Base-by-base conservation (phyloP, 2,888 invertebrate species). In the Dusona sp. region DNA sequence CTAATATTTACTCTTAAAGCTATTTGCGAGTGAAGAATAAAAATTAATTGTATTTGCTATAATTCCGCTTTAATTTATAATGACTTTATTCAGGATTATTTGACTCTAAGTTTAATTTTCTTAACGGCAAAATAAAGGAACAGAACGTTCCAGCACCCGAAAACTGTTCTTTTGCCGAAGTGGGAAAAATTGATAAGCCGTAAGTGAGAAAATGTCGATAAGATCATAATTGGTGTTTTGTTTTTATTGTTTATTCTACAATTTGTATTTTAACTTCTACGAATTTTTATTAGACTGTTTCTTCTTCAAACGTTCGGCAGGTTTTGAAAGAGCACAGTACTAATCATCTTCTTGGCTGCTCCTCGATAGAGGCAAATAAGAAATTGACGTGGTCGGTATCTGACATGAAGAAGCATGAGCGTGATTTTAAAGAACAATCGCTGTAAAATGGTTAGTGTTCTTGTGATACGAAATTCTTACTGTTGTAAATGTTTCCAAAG, bases 331-430 rank as follows among this genome's bases (percentile, higher is more conserved):
- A 13, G n/a, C n/a, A n/a, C n/a, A 33, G 33, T n/a, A n/a, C n/a
- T 51, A 51, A n/a, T 51, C n/a, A n/a, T 51, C 8, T n/a, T 57
- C 67, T 67, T 65, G 67, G 22, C 70, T 45, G 22, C 85, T 83
- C 42, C 88, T 83, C 22, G 89, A n/a, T n/a, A 90, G 25, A 0
- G 89, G 88, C 33, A 89, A 88, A 65, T 90, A 90, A 7, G 90
- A 90, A 77, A 88, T 79, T 4, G 90, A 86, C 0, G 89, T 89
- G 61, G 88, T 88, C 64, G 89, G 67, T 16, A 89, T 86, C 89
- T 90, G 87, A 0, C 73, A 80, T 16, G 9, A 36, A 8, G 72
- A 68, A 22, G 65, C 29, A 29, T 29, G 45, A 13, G 9, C 19
- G n/a, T n/a, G 11, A 29, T 72, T 19, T 9, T 16, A 70, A 48